Evolutionary conservation across 1,140 invertebrate species (phyloP).

Genomic region (Gryllus bimaculatus): DNA sequence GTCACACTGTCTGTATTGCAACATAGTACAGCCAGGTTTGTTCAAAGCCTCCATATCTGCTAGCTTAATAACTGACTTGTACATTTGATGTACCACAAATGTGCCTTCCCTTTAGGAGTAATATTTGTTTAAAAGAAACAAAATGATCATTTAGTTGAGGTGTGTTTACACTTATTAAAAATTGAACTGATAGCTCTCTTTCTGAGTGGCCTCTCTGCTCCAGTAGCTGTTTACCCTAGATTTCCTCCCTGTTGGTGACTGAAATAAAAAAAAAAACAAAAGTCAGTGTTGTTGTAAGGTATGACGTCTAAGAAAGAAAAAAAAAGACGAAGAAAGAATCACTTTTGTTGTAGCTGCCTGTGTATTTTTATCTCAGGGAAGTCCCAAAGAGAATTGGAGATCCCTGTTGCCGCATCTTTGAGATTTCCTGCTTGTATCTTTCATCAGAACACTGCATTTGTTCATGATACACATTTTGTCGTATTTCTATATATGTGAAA

Average conservation of each 20-base stretch:
- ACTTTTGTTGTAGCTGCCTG: neutral
- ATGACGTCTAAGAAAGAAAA: neutral
- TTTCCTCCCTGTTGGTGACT: neutral
- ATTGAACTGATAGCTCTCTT: neutral
- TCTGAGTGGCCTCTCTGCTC: neutral
- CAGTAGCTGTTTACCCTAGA: neutral
- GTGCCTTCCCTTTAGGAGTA: neutral
- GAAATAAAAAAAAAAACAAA: neutral
- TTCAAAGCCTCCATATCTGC: neutral
- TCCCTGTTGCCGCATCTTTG: neutral
- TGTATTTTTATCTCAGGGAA: neutral
- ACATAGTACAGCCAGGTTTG: neutral
- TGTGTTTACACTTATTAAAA: neutral
- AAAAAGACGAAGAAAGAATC: neutral
- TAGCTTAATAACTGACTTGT: neutral
- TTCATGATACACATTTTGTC: neutral
- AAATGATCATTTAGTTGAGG: neutral
- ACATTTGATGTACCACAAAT: conserved; percentile 5
- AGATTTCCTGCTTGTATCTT: neutral
- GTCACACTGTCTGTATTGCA: neutral
- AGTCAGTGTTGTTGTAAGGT: neutral
- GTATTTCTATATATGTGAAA: neutral
- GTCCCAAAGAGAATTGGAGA: neutral
- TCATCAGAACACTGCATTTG: neutral
- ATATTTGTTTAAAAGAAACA: neutral